These are phyloP conservation scores for Pao palembangensis DNA, from an alignment of 2,113 vertebrate species.

Conservation along the genomic window DNA sequence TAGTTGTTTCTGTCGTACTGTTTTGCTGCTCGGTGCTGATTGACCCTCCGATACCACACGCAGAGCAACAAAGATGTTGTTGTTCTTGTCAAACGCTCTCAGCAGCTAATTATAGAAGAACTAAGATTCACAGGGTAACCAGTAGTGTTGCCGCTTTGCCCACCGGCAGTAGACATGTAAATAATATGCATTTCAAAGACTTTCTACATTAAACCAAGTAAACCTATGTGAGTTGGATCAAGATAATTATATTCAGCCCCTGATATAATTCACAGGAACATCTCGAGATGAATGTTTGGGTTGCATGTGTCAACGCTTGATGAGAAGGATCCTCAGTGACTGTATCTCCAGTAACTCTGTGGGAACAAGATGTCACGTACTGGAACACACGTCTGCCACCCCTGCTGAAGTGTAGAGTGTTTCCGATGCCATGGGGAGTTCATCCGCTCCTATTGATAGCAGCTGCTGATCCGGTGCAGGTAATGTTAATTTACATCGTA, in stretches of 20 bases:
- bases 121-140: conserved; percentile 26
- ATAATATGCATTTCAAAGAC: conserved; percentile 32
- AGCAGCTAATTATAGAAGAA: conserved; percentile 85
- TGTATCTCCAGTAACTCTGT: conserved; percentile 24
- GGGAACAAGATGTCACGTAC: conserved; percentile 9
- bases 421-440: conserved; percentile 29
- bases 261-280: background rate
- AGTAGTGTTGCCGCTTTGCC: conserved; percentile 10
- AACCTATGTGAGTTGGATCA: conserved; percentile 31
- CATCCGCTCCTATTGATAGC: conserved; percentile 5
- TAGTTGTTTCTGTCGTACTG: conserved; percentile 27
- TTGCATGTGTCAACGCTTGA: conserved; percentile 41
- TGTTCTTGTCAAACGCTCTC: conserved; percentile 80
- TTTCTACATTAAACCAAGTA: conserved; percentile 21
- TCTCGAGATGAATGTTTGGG: conserved; percentile 38
- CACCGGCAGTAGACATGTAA: conserved; percentile 29
- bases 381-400: background rate
- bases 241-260: conserved; percentile 5
- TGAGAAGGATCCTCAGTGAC: conserved; percentile 2
- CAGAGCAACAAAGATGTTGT: conserved; percentile 83
- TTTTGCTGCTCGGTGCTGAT: conserved; percentile 30
- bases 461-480: conserved; percentile 1
- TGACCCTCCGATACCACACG: conserved; percentile 74
- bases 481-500: conserved; percentile 26
- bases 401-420: conserved; percentile 12